Evolutionary conservation across 2,888 invertebrate species (phyloP), one percentile per base, ranked within the genome.

Genomic region (Drosophila bunnanda): DNA sequence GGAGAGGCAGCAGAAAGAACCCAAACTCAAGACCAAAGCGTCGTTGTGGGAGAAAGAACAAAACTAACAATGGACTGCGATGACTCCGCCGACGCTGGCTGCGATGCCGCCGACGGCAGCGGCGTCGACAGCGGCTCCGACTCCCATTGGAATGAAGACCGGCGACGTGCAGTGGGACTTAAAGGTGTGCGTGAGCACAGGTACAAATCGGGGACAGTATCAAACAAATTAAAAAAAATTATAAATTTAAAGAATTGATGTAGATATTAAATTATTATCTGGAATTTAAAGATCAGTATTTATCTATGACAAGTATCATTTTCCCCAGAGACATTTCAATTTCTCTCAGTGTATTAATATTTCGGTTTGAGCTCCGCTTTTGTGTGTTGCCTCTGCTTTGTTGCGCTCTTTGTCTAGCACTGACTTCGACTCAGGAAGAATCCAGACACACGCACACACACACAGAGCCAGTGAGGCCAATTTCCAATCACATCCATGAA

Each of bases 11-110:
- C 75, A 86, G 72, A 73, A 77, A 59, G 71, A 78, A 75, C 62
- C 57, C 68, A 69, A 78, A 75, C 62, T 54, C 68, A 69, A 72
- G 75, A 78, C 80, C 78, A 83, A 86, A 74, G 72, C 67, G 66
- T 69, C 75, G 84, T 82, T 86, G 83, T 86, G 83, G 89, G 83
- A 84, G 83, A 84, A 80, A 86, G 89, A 84, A 88, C 71, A 83
- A 88, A 88, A 88, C 84, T 87, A 86, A 84, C 83, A 84, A 84
- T 85, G 81, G 86, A 83, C 76, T 69, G 41, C 60, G 70, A 69
- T 60, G 71, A 70, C 70, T 60, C 41, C 60, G 80, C 4, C 53
- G 53, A 36, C 44, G 68, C n/a, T 32, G 52, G 9, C 64, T 10
- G 38, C 38, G 32, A 59, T 67, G 69, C 53, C 60, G 78, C 70